These are phyloP conservation scores for Crotalus helleri DNA, from an alignment of 2,113 vertebrate genomes.

Conservation along the genomic window DNA sequence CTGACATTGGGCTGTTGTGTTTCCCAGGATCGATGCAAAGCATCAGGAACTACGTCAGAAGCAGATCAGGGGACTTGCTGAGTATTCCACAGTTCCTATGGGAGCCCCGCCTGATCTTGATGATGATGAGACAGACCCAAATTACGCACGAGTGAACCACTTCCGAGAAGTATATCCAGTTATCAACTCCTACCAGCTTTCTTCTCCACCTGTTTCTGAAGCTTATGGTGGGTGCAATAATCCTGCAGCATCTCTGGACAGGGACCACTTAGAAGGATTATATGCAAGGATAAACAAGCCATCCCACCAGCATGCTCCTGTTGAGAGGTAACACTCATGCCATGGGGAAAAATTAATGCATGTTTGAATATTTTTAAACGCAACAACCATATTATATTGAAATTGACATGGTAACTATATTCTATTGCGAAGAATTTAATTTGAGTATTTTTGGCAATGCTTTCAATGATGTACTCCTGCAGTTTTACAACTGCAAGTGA, in stretches of 20 bases:
- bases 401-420: background rate
- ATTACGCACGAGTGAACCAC: constrained; percentile 91
- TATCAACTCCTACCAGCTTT: constrained; percentile 69
- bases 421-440: background rate
- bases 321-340: constrained; percentile 80
- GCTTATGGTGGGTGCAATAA: constrained; percentile 59
- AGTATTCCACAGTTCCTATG: constrained; percentile 53
- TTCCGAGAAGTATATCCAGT: constrained; percentile 77
- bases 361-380: background rate
- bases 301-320: constrained; percentile 71
- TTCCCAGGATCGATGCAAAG: constrained; percentile 83
- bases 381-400: background rate
- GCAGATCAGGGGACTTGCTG: constrained; percentile 69
- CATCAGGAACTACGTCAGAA: constrained; percentile 87
- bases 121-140: constrained; percentile 92
- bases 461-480: background rate
- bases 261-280: constrained; percentile 84
- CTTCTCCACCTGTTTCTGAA: constrained; percentile 61
- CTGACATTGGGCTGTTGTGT: constrained; percentile 29
- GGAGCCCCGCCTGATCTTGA: constrained; percentile 78
- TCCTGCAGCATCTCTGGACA: constrained; percentile 69
- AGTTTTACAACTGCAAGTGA: background rate
- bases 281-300: constrained; percentile 97
- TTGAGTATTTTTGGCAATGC: background rate
- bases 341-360: background rate